phyloP scores from a whole-genome alignment of 2,888 invertebrate species.

The Dusona sp. region DNA sequence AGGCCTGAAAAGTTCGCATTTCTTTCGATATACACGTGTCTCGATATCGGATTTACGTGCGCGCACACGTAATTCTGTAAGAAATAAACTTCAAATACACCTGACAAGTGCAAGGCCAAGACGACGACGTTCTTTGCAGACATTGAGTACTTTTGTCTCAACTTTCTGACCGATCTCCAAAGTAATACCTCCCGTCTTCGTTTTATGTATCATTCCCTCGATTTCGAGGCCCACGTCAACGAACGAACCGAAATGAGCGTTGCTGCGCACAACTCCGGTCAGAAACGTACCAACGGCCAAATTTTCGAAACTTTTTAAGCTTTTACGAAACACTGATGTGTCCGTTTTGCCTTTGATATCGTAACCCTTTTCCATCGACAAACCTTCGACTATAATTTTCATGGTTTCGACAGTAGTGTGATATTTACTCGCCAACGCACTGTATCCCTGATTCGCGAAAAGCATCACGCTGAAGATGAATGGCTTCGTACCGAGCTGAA shows the following conservation, averaged over 20 bases:
- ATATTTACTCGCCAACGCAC: conserved; percentile 85
- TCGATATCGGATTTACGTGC: background rate
- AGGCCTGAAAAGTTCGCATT: background rate
- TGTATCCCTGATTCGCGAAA: conserved; percentile 62
- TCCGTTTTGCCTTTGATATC: conserved; percentile 90
- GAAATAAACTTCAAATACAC: background rate
- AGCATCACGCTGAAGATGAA: conserved; percentile 58
- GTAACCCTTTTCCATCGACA: conserved; percentile 89
- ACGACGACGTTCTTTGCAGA: conserved; percentile 87
- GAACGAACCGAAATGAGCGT: conserved; percentile 96
- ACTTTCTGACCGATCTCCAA: conserved; percentile 90
- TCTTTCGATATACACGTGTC: background rate
- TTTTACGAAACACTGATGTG: conserved; percentile 91
- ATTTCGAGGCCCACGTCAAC: conserved; percentile 93
- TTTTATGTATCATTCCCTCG: conserved; percentile 90
- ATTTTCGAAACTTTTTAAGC: conserved; percentile 89
- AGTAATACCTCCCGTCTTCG: conserved; percentile 86
- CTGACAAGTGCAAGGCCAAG: conserved; percentile 84
- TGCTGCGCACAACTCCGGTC: conserved; percentile 93
- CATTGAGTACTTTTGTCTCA: conserved; percentile 87
- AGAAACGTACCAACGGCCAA: conserved; percentile 87
- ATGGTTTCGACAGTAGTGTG: conserved; percentile 88
- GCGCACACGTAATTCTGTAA: background rate
- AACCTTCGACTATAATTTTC: conserved; percentile 90
- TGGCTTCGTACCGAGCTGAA: conserved; percentile 70